Evolutionary conservation across 2,113 vertebrate genomes (phyloP), one percentile per base, ranked within the genome.

Genomic region (Corythoichthys intestinalis): DNA sequence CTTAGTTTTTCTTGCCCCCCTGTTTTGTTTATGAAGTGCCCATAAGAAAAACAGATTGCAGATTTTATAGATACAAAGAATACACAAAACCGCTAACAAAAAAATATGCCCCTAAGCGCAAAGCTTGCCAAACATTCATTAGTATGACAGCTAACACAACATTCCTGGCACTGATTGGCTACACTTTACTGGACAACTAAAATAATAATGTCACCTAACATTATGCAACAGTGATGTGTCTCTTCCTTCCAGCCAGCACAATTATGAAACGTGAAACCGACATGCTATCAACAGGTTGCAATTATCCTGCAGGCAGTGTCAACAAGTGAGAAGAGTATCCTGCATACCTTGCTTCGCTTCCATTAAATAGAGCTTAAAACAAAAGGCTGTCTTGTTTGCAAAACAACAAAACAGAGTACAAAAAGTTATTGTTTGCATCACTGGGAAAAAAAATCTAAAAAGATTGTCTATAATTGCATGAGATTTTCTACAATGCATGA

Each of bases 331-430:
- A 56, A 0, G 39, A 39, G 12, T 17, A 54, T 62, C 11, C 34
- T 49, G n/a, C 20, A 68, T 47, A 61, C 47, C 15, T 64, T 0
- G 2, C 50, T 53, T 56, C 20, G 44, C 1, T 52, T 53, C 67
- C 2, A 53, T 48, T 60, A 64, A 69, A 47, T 65, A 44, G 14
- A 58, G n/a, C 41, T n/a, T 63, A n/a, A 47, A 47, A 62, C 39
- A 44, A 61, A 44, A 41, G 2, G 6, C 0, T 62, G 8, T 63
- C 28, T 63, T 11, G 17, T 62, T 12, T 1, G 8, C 17, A 62
- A 61, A 62, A 6, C 14, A 20, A 9, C 5, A 39, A 20, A 61
- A 20, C 11, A 2, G 14, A 20, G 39, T 1, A 46, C 4, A 20
- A 44, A 44, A 20, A 20, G 10, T 46, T 11, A n/a, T 10, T 13